Conservation (phyloP, 1,140 invertebrate genomes). For the Caenorhabditis elegans region DNA sequence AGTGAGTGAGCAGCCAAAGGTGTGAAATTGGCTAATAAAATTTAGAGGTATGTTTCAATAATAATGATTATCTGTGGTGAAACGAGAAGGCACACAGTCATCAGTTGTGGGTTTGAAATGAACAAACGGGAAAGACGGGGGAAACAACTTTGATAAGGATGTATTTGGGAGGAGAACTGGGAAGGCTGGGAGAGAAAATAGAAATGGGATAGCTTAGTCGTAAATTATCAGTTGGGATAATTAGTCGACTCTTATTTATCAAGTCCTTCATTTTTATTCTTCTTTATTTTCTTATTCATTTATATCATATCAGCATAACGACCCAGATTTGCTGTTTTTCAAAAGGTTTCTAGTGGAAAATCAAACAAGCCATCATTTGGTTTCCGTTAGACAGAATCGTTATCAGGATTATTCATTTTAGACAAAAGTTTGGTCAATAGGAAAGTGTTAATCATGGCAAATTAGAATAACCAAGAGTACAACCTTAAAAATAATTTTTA, state of each 20-base stretch:
- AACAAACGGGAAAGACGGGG: constrained; percentile 12
- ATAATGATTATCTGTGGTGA: constrained; percentile 4
- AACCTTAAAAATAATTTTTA: too few relatives aligned
- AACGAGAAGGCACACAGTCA: background rate
- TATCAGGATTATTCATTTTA: too few relatives aligned
- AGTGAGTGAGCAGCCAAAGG: background rate
- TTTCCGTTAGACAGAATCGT: too few relatives aligned
- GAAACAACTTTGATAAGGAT: constrained; percentile 31
- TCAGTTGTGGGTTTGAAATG: background rate
- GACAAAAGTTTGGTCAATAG: too few relatives aligned
- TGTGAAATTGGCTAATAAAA: constrained; percentile 30
- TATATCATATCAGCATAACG: background rate
- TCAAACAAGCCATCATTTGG: background rate
- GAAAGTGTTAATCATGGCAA: too few relatives aligned
- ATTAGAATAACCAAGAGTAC: too few relatives aligned
- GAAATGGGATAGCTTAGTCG: background rate
- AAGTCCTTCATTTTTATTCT: background rate
- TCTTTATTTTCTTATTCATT: background rate
- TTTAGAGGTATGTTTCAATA: constrained; percentile 6
- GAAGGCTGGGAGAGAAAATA: background rate
- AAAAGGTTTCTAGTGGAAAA: background rate
- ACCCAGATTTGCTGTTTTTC: background rate
- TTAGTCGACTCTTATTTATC: background rate
- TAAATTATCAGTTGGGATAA: constrained; percentile 31
- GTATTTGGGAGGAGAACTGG: constrained; percentile 1